Evolutionary conservation across 2,797 vertebrate genomes (phyloP).

Genomic region (Falco novaeseelandiae): DNA sequence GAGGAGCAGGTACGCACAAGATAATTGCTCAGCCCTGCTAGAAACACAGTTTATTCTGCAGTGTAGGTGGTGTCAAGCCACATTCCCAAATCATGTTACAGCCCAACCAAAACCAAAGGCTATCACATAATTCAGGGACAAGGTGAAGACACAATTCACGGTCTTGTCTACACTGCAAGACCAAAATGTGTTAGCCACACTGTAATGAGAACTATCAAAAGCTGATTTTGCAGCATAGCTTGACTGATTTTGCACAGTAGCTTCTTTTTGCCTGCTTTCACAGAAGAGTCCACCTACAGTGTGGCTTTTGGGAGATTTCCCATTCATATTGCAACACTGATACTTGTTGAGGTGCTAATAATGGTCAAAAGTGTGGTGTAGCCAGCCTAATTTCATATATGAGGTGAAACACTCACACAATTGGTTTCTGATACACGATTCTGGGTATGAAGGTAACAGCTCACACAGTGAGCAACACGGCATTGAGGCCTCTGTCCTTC

Average conservation of each 20-base stretch:
- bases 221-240: not conserved
- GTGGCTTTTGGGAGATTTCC: not conserved
- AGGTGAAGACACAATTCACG: conserved; percentile 1
- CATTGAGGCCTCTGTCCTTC: not conserved
- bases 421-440: not conserved
- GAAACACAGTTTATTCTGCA: not conserved
- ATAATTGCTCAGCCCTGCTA: not conserved
- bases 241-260: not conserved
- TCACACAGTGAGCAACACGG: not conserved
- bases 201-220: not conserved
- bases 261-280: not conserved
- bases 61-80: not conserved
- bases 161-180: not conserved
- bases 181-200: not conserved
- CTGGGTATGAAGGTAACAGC: not conserved
- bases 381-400: not conserved
- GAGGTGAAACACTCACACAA: not conserved
- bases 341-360: not conserved
- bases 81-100: conserved; percentile 19
- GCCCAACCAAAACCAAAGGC: not conserved
- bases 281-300: not conserved
- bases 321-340: not conserved
- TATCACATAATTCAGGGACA: conserved; percentile 17
- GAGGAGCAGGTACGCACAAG: not conserved
- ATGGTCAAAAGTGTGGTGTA: not conserved